phyloP scores from a whole-genome alignment of 2,113 vertebrate species.

The Equus przewalskii region DNA sequence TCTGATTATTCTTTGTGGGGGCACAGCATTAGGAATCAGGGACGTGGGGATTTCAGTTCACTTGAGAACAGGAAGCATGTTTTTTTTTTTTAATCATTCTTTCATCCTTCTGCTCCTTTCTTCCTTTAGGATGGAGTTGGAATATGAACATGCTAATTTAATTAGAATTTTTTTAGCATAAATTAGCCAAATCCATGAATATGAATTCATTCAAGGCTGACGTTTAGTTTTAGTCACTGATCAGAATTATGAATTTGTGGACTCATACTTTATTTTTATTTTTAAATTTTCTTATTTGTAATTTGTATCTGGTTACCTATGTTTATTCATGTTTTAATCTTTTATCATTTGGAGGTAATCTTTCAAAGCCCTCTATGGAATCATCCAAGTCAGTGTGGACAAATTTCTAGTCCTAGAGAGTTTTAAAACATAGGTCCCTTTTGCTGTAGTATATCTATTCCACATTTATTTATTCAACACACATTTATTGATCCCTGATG shows the following conservation, averaged over 20 bases:
- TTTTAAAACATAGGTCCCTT: background rate
- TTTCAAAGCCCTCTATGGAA: conserved; percentile 16
- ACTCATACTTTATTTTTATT: background rate
- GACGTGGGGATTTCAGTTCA: background rate
- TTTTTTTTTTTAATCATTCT: background rate
- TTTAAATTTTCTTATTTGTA: conserved; percentile 27
- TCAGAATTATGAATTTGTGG: background rate
- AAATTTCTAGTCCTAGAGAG: background rate
- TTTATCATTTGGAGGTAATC: background rate
- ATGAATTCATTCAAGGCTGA: background rate
- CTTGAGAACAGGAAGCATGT: background rate
- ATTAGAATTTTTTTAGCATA: background rate
- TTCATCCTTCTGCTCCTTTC: background rate
- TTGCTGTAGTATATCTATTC: background rate
- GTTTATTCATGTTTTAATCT: background rate
- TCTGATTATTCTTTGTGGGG: background rate
- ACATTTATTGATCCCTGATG: background rate
- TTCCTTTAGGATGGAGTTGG: background rate
- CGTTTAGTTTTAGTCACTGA: background rate
- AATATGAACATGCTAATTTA: background rate
- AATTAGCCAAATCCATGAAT: background rate
- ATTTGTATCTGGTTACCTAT: background rate
- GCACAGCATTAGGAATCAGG: background rate
- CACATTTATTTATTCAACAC: background rate
- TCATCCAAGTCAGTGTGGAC: background rate